Evolutionary conservation across 1,140 invertebrate genomes (phyloP).

Genomic region (Cryptotermes secundus): DNA sequence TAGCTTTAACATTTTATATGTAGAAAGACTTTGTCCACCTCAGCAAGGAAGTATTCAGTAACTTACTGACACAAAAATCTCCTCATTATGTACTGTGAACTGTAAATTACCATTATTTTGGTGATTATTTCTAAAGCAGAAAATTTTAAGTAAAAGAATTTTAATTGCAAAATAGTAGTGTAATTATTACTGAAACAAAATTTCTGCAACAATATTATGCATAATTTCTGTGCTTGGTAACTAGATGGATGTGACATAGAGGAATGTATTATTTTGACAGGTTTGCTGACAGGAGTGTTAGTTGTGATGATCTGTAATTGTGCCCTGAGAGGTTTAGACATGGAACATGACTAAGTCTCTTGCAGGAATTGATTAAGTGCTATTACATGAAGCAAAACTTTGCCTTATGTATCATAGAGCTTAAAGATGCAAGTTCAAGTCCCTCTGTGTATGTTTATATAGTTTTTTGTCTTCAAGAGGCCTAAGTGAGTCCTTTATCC

Average conservation of each 20-base stretch:
- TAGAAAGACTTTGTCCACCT: too few species aligned
- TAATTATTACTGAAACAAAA: background rate
- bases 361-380: background rate
- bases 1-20: too few species aligned
- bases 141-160: too few species aligned
- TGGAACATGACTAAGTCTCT: background rate
- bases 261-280: too few species aligned
- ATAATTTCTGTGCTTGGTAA: too few species aligned
- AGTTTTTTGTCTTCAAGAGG: background rate
- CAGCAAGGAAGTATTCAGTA: too few species aligned
- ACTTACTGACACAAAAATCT: too few species aligned
- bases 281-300: background rate
- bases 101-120: too few species aligned
- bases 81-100: too few species aligned
- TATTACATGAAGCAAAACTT: constrained; percentile 14
- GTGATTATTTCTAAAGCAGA: too few species aligned
- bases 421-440: background rate
- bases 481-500: background rate
- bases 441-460: background rate
- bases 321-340: background rate
- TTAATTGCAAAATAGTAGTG: too few species aligned
- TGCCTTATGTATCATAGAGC: constrained; percentile 16
- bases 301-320: background rate
- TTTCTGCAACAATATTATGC: background rate
- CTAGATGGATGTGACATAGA: too few species aligned